phyloP scores from a whole-genome alignment of 2,888 invertebrate genomes.

The Andrena praecox region DNA sequence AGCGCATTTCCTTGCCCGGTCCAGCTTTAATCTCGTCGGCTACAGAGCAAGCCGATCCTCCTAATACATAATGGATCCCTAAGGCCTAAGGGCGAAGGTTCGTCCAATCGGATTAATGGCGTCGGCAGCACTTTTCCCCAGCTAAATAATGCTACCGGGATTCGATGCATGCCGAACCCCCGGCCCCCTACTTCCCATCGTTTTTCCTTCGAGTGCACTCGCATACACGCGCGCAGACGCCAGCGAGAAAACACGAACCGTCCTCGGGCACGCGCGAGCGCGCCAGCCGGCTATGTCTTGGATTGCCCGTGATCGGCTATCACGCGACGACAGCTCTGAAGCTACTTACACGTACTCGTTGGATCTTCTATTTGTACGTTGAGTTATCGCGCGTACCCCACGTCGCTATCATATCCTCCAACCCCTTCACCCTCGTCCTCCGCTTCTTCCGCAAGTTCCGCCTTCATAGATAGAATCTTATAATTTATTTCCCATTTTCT shows the following conservation, averaged over 20 bases:
- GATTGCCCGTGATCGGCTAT: conserved; percentile 53
- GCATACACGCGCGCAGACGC: not conserved
- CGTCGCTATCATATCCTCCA: conserved; percentile 24
- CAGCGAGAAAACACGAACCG: not conserved
- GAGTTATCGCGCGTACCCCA: conserved; percentile 32
- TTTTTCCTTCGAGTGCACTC: conserved; percentile 24
- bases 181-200: not conserved
- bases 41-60: conserved; percentile 57
- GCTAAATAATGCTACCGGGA: conserved; percentile 67
- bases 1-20: conserved; percentile 57
- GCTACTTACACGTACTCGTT: conserved; percentile 3
- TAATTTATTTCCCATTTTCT: conserved; percentile 42
- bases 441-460: conserved; percentile 1
- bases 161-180: conserved; percentile 44
- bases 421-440: too few species aligned
- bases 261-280: conserved; percentile 36
- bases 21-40: conserved; percentile 63
- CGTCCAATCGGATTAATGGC: conserved; percentile 76
- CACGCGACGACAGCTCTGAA: conserved; percentile 20
- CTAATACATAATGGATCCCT: conserved; percentile 76
- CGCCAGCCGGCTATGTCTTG: conserved; percentile 41
- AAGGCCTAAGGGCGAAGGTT: conserved; percentile 64
- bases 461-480: conserved; percentile 27
- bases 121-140: conserved; percentile 67
- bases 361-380: conserved; percentile 19